A percentile compares a stretch with the other conserved stretches of the same genome.
Evolutionary conservation across 1,140 invertebrate species (phyloP).

Genomic region (Meteorus sp.): DNA sequence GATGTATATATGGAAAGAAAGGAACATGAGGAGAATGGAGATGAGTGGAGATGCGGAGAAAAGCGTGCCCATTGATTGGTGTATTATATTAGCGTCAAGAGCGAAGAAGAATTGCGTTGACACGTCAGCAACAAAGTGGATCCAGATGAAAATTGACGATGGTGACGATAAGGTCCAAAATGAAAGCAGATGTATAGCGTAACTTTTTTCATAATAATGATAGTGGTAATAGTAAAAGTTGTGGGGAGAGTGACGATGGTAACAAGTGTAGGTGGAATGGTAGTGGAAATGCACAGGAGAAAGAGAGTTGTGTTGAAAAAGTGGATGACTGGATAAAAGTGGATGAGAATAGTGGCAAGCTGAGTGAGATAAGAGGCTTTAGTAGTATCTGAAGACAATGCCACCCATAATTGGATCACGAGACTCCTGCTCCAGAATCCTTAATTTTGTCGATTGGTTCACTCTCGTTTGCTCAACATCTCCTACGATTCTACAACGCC

Average conservation of each 20-base stretch:
- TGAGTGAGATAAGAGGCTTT: slow-evolving; percentile 45
- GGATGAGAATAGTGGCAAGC: slow-evolving; percentile 32
- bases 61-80: slow-evolving; percentile 10
- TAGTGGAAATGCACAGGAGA: not conserved
- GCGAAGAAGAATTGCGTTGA: slow-evolving; percentile 13
- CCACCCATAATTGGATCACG: slow-evolving; percentile 49
- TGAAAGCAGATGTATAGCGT: too few relatives aligned
- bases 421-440: slow-evolving; percentile 44
- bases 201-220: too few relatives aligned
- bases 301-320: slow-evolving; percentile 18
- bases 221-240: too few relatives aligned
- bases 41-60: slow-evolving; percentile 3
- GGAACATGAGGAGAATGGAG: not conserved
- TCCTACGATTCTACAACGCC: slow-evolving; percentile 15
- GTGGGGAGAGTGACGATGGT: too few relatives aligned
- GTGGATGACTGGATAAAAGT: slow-evolving; percentile 28
- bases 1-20: too few relatives aligned
- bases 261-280: too few relatives aligned
- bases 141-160: too few relatives aligned
- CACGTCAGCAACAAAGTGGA: slow-evolving; percentile 23
- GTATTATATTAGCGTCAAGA: slow-evolving; percentile 3
- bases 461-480: slow-evolving; percentile 12
- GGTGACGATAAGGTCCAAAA: too few relatives aligned
- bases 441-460: slow-evolving; percentile 46
- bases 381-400: slow-evolving; percentile 48